These are phyloP conservation scores for Protonemura montana DNA, from an alignment of 2,888 invertebrate genomes.

Conservation along the genomic window DNA sequence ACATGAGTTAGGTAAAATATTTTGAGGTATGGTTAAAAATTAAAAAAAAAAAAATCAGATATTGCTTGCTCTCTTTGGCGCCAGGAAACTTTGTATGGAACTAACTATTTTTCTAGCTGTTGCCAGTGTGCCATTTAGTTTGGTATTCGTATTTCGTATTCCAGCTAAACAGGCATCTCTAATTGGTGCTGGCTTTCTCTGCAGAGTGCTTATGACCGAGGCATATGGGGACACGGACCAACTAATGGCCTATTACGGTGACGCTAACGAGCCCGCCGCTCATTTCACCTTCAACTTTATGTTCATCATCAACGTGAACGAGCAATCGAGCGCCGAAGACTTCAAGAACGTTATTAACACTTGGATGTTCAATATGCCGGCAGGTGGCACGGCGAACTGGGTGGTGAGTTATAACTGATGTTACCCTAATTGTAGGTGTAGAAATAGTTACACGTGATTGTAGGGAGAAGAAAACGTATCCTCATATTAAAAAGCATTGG, in stretches of 20 bases:
- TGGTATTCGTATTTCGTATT: no score
- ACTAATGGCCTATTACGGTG: constrained; percentile 70
- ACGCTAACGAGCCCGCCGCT: constrained; percentile 61
- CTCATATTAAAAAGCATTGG: no score
- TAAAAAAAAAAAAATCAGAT: no score
- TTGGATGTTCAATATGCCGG: constrained; percentile 69
- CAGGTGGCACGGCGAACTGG: constrained; percentile 69
- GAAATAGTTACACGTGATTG: no score
- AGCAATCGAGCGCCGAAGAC: constrained; percentile 61
- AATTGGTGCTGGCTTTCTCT: constrained; percentile 13
- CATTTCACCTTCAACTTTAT: constrained; percentile 74
- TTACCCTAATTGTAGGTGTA: background rate
- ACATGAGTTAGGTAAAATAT: no score
- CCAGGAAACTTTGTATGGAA: no score
- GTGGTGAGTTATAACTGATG: constrained; percentile 61
- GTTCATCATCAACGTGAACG: constrained; percentile 63
- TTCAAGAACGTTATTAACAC: constrained; percentile 62
- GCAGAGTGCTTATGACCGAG: constrained; percentile 69
- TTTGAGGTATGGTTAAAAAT: no score
- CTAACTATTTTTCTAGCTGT: no score
- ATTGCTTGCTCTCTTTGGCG: no score
- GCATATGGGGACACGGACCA: constrained; percentile 65
- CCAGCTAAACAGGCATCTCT: background rate
- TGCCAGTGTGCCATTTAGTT: no score
- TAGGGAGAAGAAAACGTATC: no score